These are phyloP conservation scores for Phenganax subtilis DNA, from an alignment of 92 coral and sea anemone genomes.

Conservation along the genomic window DNA sequence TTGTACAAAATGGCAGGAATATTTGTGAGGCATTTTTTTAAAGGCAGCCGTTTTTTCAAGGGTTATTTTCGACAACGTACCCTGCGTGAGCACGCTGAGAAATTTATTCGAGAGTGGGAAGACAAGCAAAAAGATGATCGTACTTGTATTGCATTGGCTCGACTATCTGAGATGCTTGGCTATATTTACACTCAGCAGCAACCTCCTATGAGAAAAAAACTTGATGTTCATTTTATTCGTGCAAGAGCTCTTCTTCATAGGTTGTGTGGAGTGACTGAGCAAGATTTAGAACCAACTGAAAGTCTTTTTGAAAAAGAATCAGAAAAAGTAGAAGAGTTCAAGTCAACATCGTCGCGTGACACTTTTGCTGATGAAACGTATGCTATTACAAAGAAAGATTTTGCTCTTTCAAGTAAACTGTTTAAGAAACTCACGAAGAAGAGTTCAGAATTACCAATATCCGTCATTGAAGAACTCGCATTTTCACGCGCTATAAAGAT, in stretches of 20 bases:
- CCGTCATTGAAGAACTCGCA: constrained; percentile 12
- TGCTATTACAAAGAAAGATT: neutral
- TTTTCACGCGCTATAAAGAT: constrained; percentile 19
- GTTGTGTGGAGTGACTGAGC: constrained; percentile 22
- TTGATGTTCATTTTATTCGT: neutral
- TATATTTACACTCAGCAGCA: constrained; percentile 20
- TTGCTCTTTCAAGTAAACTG: neutral
- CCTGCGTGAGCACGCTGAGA: constrained; percentile 17
- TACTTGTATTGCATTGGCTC: constrained; percentile 15
- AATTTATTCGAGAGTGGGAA: constrained; percentile 4
- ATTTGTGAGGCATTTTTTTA: constrained; percentile 7
- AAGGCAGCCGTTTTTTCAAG: constrained; percentile 20
- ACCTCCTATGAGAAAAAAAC: neutral
- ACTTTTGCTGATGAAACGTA: neutral
- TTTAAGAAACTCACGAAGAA: constrained; percentile 16
- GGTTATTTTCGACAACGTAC: constrained; percentile 5
- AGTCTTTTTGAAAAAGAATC: neutral
- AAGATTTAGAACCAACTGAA: constrained; percentile 16
- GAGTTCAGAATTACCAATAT: constrained; percentile 19
- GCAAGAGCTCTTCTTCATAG: constrained; percentile 15
- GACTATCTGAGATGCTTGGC: constrained; percentile 35
- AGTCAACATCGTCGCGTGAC: neutral
- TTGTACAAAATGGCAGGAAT: constrained; percentile 33
- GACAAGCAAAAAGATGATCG: constrained; percentile 18
- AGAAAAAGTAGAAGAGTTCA: neutral